phyloP scores from a whole-genome alignment of 2,888 invertebrate species.

The Macroteleia sp. region DNA sequence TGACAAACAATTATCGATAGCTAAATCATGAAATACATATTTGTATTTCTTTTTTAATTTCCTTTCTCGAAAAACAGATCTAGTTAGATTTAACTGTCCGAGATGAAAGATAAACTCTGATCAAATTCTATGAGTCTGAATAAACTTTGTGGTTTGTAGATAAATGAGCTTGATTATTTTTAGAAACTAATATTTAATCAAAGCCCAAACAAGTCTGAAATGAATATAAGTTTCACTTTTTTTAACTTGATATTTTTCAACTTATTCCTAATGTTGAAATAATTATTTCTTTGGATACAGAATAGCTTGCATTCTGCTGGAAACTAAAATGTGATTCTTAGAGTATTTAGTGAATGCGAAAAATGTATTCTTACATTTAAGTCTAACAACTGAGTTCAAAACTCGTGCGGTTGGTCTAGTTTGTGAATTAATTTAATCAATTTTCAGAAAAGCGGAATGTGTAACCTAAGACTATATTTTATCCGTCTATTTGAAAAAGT shows the following conservation, averaged over 20 bases:
- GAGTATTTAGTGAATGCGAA: too few relatives aligned
- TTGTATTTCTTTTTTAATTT: slow-evolving; percentile 33
- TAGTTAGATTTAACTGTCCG: slow-evolving; percentile 7
- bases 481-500: slow-evolving; percentile 4
- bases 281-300: too few relatives aligned
- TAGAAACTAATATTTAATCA: slow-evolving; percentile 25
- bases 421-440: too few relatives aligned
- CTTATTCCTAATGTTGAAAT: too few relatives aligned
- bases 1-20: slow-evolving; percentile 8
- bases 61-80: slow-evolving; percentile 15
- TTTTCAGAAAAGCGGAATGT: background rate
- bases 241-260: background rate
- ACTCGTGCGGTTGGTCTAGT: too few relatives aligned
- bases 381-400: background rate
- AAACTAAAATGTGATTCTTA: too few relatives aligned
- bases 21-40: slow-evolving; percentile 24
- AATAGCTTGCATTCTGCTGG: too few relatives aligned
- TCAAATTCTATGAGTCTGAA: slow-evolving; percentile 38
- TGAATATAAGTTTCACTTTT: background rate
- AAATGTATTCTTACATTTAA: too few relatives aligned
- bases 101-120: slow-evolving; percentile 11
- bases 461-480: slow-evolving; percentile 3
- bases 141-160: slow-evolving; percentile 23
- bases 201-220: slow-evolving; percentile 30
- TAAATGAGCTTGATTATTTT: slow-evolving; percentile 39